Conservation (phyloP, 2,113 vertebrate species). For the Loxodonta africana region DNA sequence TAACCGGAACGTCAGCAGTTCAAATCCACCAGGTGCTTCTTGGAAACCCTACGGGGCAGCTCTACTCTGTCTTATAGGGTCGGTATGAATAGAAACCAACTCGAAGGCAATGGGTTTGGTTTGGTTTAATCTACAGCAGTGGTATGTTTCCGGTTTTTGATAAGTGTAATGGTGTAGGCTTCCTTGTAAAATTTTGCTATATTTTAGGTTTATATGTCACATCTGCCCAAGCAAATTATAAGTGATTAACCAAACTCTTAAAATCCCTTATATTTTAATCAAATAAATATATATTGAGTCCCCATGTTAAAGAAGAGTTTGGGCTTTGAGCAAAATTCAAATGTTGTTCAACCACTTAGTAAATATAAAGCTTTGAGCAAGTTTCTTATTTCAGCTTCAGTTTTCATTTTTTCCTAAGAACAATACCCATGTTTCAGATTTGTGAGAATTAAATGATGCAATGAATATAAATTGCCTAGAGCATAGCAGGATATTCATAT, state of each 20-base stretch:
- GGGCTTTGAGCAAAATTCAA: neutral
- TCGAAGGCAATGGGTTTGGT: no score
- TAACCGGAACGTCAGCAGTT: no score
- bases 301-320: neutral
- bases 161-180: neutral
- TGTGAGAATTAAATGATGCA: neutral
- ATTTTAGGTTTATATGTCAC: neutral
- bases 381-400: neutral
- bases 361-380: neutral
- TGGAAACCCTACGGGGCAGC: no score
- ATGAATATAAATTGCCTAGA: neutral
- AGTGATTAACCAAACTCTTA: neutral
- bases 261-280: neutral
- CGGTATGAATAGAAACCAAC: no score
- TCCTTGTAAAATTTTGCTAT: neutral
- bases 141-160: neutral
- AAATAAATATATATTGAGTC: neutral
- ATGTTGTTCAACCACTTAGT: neutral
- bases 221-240: neutral
- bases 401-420: conserved; percentile 37
- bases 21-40: no score
- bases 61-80: no score
- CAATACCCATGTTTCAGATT: neutral
- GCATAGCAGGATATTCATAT: neutral
- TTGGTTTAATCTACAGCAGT: neutral